These are phyloP conservation scores for Anoplolepis gracilipes DNA, from an alignment of 1,140 invertebrate genomes.

Conservation along the genomic window DNA sequence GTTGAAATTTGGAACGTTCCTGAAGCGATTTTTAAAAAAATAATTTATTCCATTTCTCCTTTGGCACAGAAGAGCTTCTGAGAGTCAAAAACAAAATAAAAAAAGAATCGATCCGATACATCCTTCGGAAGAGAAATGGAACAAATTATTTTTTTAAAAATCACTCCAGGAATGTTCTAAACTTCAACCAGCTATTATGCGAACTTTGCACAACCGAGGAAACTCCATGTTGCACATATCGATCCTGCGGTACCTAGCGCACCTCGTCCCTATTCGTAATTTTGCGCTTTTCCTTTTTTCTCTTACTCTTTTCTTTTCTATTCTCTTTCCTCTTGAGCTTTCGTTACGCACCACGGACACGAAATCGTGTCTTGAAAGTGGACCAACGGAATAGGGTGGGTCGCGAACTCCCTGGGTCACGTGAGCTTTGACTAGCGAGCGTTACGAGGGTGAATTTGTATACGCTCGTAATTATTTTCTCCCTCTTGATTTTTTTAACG, in stretches of 20 bases:
- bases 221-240: constrained; percentile 69
- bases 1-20: no score
- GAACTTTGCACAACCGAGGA: constrained; percentile 63
- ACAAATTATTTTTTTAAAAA: no score
- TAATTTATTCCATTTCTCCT: no score
- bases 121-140: no score
- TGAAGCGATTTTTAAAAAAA: no score
- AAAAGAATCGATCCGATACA: no score
- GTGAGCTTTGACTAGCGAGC: constrained; percentile 75
- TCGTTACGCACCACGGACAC: constrained; percentile 69
- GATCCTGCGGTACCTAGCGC: constrained; percentile 54
- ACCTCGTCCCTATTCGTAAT: constrained; percentile 56
- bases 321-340: constrained; percentile 33
- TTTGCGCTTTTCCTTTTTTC: constrained; percentile 51
- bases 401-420: constrained; percentile 65
- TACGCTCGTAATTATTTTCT: constrained; percentile 74
- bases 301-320: not conserved
- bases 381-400: constrained; percentile 68
- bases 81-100: no score
- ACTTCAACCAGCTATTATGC: no score
- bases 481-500: constrained; percentile 72
- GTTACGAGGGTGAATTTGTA: constrained; percentile 71
- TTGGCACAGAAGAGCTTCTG: no score
- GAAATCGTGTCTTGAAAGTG: constrained; percentile 73
- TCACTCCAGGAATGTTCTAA: no score